Base-by-base conservation (phyloP, 1,140 invertebrate species). In the Eubasilissa regina region DNA sequence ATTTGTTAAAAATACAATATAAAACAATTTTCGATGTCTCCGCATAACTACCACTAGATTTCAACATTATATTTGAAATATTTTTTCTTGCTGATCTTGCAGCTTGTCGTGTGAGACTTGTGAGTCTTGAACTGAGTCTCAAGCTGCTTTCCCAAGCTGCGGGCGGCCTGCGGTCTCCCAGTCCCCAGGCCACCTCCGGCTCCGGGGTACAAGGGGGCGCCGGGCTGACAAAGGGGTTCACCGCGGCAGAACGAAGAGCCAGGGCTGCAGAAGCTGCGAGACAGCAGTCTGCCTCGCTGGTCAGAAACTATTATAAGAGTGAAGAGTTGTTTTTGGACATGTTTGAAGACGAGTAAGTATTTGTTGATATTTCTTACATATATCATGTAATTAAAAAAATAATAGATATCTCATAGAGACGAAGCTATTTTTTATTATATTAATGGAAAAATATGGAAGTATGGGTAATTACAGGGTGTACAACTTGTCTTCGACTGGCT, bases 241-340 rank as follows among this genome's bases (percentile, higher is more conserved):
- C 95, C 84, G 76, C 91, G 85, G 85, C 84, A 82, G 86, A 21
- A 70, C 77, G 19, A 79, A 84, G 66, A 80, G 81, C 70, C 68
- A 91, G 91, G 12, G 90, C 92, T 10, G 91, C 97, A 12, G 95
- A 97, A 86, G 91, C 93, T 62, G 94, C 96, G 7, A 92, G 94
- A 79, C 95, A 96, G 84, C 95, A 97, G 85, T 96, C 96, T 80
- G 97, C 96, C 51, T 91, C 94, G 17, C 89, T 97, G 12, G 90
- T 98, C 0, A 91, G 96, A 51, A 97, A 97, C 90, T 98, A 98
- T 86, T 98, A 98, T 87, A 98, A 98, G 93, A 97, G 95, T 85
- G 98, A 99, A 90, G 98, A 99, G 85, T 97, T 99, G 82, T 99
- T 99, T 89, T 89, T 99, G 44, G 98, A 99, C 86, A 97, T 99